Percentiles rank a stretch among this genome's conserved stretches.
Conservation (phyloP, 1,140 invertebrate species). For the Drosophila repleta region DNA sequence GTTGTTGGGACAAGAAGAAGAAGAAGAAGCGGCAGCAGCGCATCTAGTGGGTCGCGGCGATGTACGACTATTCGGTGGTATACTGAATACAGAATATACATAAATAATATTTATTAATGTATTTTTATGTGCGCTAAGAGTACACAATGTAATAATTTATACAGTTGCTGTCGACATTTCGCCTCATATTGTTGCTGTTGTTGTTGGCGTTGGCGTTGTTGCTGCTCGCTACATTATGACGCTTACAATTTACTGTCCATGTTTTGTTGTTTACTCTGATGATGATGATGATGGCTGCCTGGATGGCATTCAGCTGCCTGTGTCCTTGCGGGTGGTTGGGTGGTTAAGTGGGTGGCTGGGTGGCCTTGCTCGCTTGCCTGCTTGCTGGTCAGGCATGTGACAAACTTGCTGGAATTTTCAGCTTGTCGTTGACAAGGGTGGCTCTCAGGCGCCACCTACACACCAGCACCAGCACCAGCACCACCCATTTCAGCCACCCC, state of each 20-base stretch:
- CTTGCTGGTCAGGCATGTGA: slow-evolving; percentile 62
- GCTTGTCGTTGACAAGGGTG: slow-evolving; percentile 69
- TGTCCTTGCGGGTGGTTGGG: slow-evolving; percentile 37
- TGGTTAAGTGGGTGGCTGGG: slow-evolving; percentile 10
- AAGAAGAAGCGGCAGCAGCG: not conserved
- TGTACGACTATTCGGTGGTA: slow-evolving; percentile 40
- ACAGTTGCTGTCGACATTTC: slow-evolving; percentile 70
- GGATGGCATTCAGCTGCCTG: slow-evolving; percentile 34
- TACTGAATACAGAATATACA: slow-evolving; percentile 61
- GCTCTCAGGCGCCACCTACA: slow-evolving; percentile 32
- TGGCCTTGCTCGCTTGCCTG: slow-evolving; percentile 21
- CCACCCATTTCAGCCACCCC: slow-evolving; percentile 5
- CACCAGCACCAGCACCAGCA: slow-evolving; percentile 40
- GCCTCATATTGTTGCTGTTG: slow-evolving; percentile 44
- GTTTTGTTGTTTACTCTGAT: slow-evolving; percentile 78
- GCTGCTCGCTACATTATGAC: slow-evolving; percentile 68
- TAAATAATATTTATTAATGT: slow-evolving; percentile 83
- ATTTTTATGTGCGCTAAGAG: slow-evolving; percentile 82
- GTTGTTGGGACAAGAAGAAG: slow-evolving; percentile 44
- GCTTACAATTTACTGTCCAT: slow-evolving; percentile 80
- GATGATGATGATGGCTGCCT: slow-evolving; percentile 63
- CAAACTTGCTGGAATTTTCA: slow-evolving; percentile 74
- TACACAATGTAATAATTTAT: slow-evolving; percentile 83
- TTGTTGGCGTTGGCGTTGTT: slow-evolving; percentile 32
- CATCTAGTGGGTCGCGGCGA: slow-evolving; percentile 42